Conservation (phyloP, 1,140 invertebrate species). For the Luehdorfia chinensis region DNA sequence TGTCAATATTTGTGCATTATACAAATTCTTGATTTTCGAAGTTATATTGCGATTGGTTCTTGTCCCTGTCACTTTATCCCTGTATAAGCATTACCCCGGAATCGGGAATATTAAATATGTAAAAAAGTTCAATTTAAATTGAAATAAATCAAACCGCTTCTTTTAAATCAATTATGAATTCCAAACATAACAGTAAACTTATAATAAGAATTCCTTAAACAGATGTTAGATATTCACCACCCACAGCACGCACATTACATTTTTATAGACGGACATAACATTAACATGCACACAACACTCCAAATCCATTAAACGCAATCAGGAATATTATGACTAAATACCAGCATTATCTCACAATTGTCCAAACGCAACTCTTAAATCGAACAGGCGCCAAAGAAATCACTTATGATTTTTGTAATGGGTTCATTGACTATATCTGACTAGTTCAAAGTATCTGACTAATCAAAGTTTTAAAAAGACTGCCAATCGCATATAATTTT, state of each 20-base stretch:
- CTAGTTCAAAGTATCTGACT: slow-evolving; percentile 22
- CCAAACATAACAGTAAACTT: no score
- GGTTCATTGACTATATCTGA: slow-evolving; percentile 30
- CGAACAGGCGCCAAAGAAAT: slow-evolving; percentile 16
- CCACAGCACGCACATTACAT: slow-evolving; percentile 16
- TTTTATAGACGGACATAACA: slow-evolving; percentile 52
- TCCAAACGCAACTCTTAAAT: slow-evolving; percentile 37
- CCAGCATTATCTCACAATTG: slow-evolving; percentile 40
- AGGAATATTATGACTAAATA: slow-evolving; percentile 46
- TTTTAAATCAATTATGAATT: no score
- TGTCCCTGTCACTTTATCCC: no score
- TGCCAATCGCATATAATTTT: neutral
- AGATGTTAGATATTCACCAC: slow-evolving; percentile 14
- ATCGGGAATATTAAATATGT: no score
- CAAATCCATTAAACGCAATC: slow-evolving; percentile 62
- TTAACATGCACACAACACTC: slow-evolving; percentile 55
- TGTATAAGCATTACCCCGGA: no score
- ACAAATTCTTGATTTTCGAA: no score
- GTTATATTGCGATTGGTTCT: no score
- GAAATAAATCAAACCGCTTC: no score
- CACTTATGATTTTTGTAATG: slow-evolving; percentile 30
- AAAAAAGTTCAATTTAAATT: no score
- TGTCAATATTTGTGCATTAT: no score
- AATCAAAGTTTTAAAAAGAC: neutral
- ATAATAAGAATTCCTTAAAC: no score